Conservation (phyloP, 2,113 vertebrate species). For the Malurus cyaneus region DNA sequence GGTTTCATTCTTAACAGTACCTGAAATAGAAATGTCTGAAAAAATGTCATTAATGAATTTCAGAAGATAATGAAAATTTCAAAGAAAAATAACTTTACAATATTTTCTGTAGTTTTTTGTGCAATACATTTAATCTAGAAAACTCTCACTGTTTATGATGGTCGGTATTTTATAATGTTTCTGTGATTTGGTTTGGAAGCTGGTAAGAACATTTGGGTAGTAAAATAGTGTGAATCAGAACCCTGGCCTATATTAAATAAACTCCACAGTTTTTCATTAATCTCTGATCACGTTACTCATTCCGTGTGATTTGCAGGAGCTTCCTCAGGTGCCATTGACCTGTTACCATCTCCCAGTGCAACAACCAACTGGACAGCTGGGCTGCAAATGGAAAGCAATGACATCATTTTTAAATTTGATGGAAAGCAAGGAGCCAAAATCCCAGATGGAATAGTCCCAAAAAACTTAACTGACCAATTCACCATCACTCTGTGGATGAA, state of each 20-base stretch:
- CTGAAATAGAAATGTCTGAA: background rate
- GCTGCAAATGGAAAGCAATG: constrained; percentile 86
- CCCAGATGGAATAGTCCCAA: constrained; percentile 89
- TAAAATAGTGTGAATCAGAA: background rate
- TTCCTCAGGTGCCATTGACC: constrained; percentile 93
- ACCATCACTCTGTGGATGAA: constrained; percentile 98
- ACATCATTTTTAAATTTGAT: constrained; percentile 93
- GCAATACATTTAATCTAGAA: background rate
- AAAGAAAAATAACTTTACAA: background rate
- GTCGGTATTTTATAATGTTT: background rate
- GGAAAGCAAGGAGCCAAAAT: constrained; percentile 94
- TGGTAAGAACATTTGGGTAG: background rate
- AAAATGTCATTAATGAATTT: background rate
- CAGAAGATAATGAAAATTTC: background rate
- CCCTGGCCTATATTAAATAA: background rate
- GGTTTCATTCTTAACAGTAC: background rate
- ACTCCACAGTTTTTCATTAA: background rate
- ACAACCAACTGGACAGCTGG: constrained; percentile 91
- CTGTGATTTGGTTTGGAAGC: background rate
- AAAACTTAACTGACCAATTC: constrained; percentile 96
- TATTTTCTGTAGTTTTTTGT: background rate
- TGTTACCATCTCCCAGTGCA: constrained; percentile 85
- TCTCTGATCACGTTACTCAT: background rate
- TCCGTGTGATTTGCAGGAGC: constrained; percentile 76
- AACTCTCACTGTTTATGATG: background rate